These are phyloP conservation scores for Drosophila hamatofila DNA, from an alignment of 2,888 invertebrate genomes.

Conservation along the genomic window DNA sequence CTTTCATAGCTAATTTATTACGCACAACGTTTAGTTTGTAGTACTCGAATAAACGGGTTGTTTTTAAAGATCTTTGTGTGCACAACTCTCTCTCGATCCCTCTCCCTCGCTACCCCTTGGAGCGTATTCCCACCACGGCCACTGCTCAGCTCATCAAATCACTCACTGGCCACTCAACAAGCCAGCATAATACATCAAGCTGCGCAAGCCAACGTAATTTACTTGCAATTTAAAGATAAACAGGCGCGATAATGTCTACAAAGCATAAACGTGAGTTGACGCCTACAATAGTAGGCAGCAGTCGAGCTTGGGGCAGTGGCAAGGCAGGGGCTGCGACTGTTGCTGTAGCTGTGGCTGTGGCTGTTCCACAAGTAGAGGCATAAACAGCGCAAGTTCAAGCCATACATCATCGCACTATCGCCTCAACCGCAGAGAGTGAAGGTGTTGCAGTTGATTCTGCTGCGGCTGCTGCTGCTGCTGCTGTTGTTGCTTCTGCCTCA, in stretches of 20 bases:
- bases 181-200: constrained; percentile 73
- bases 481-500: constrained; percentile 38
- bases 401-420: constrained; percentile 79
- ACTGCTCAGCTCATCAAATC: constrained; percentile 65
- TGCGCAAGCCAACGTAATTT: constrained; percentile 78
- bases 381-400: constrained; percentile 51
- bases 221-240: constrained; percentile 82
- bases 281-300: constrained; percentile 74
- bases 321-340: constrained; percentile 14
- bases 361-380: constrained; percentile 13
- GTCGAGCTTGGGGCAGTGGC: constrained; percentile 10
- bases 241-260: constrained; percentile 82
- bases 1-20: constrained; percentile 79
- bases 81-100: background rate
- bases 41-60: constrained; percentile 66
- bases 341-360: constrained; percentile 7
- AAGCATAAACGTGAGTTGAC: constrained; percentile 83
- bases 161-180: constrained; percentile 74
- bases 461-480: constrained; percentile 23
- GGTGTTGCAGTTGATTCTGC: constrained; percentile 64
- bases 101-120: background rate
- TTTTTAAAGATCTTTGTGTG: constrained; percentile 34
- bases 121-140: constrained; percentile 6
- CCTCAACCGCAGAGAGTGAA: constrained; percentile 71
- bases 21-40: constrained; percentile 57